Evolutionary conservation across 1,140 invertebrate species (phyloP).

Genomic region (Notospermus geniculatus): DNA sequence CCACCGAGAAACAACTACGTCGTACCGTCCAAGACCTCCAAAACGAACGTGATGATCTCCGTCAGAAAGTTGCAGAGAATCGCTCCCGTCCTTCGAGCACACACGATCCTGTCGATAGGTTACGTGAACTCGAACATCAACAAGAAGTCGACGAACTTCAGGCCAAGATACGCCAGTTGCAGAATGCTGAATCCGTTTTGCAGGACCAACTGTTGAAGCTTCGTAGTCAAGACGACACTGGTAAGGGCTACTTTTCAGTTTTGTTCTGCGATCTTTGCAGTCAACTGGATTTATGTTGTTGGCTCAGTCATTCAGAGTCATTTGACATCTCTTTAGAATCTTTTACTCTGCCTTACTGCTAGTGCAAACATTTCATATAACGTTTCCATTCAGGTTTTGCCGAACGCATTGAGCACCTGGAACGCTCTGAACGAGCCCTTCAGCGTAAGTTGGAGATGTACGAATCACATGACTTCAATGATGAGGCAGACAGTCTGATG

Average conservation of each 20-base stretch:
- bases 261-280: too few species aligned
- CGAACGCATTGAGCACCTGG: too few species aligned
- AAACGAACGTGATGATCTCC: not conserved
- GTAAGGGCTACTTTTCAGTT: too few species aligned
- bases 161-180: conserved; percentile 2
- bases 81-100: too few species aligned
- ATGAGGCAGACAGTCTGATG: conserved; percentile 22
- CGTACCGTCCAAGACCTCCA: not conserved
- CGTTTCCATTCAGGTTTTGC: too few species aligned
- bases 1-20: conserved; percentile 3
- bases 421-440: conserved; percentile 9
- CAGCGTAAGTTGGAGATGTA: conserved; percentile 13
- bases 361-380: too few species aligned
- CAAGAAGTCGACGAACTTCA: conserved; percentile 14
- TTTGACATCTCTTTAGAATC: too few species aligned
- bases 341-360: too few species aligned
- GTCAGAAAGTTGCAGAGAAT: conserved; percentile 1
- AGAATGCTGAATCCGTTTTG: conserved; percentile 2
- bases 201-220: conserved; percentile 4
- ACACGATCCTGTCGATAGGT: not conserved
- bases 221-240: not conserved
- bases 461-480: not conserved
- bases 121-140: conserved; percentile 10
- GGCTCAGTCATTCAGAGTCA: too few species aligned
- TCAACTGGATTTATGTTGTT: too few species aligned